Conservation (phyloP, 1,140 invertebrate genomes). For the Drosophila setifemur region DNA sequence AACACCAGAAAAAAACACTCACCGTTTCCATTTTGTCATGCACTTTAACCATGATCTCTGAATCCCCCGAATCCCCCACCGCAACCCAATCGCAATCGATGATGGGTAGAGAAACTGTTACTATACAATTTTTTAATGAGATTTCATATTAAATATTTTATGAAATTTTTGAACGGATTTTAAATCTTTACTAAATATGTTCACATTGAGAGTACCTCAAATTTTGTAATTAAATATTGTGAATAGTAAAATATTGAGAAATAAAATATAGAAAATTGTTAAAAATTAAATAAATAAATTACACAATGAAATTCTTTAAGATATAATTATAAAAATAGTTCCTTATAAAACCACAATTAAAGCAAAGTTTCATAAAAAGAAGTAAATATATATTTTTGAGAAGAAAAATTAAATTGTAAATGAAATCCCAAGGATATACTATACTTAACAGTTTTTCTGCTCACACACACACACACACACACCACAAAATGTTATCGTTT, state of each 20-base stretch:
- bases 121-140: neutral
- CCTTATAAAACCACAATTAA: too few relatives aligned
- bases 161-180: too few relatives aligned
- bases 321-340: too few relatives aligned
- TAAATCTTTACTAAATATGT: too few relatives aligned
- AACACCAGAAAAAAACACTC: conserved; percentile 80
- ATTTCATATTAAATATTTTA: neutral
- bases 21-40: conserved; percentile 69
- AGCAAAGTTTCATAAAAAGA: neutral
- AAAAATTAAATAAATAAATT: too few relatives aligned
- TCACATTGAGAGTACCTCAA: too few relatives aligned
- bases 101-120: neutral
- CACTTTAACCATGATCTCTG: conserved; percentile 62
- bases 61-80: conserved; percentile 20
- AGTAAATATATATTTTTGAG: too few relatives aligned
- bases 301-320: too few relatives aligned
- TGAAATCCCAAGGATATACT: neutral
- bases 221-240: neutral
- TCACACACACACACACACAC: conserved; percentile 15
- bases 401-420: too few relatives aligned
- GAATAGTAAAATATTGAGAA: too few relatives aligned
- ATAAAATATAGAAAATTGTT: too few relatives aligned
- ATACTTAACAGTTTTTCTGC: neutral
- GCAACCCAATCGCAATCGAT: conserved; percentile 25
- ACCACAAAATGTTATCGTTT: conserved; percentile 56